Base-by-base conservation (phyloP, 1,140 invertebrate species). In the Telenomus remus region DNA sequence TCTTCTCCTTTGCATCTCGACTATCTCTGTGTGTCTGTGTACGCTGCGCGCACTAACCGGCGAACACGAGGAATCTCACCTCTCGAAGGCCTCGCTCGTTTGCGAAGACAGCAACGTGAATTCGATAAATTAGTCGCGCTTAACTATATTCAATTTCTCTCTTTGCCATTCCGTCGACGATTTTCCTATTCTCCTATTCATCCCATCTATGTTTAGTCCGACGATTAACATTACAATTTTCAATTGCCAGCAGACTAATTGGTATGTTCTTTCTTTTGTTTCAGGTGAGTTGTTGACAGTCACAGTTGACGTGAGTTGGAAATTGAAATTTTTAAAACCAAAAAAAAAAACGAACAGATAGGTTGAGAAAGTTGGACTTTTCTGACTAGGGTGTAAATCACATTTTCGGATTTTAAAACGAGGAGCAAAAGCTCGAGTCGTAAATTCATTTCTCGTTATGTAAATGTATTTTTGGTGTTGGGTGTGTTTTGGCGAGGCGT, bases 61-160 rank as follows among this genome's bases (percentile, higher is more conserved):
- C 61, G 72, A 79, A 75, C 61, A 70, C 63, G 39, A 75, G 63
- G 65, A 79, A 79, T 72, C 66, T 75, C 76, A 75, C 70, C 66
- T 71, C 51, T 60, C 63, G 47, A 59, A 61, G 14, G 50, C 47
- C 53, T 61, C 27, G 53, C 63, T 50, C 59, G 55, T 49, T 65
- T 55, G 54, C 46, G 33, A 75, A 57, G 55, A 66, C 71, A 54
- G 55, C 13, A 60, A 15, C 57, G 48, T 61, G 49, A 63, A 65
- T 70, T 65, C 66, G 49, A 63, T 64, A 54, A 65, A 73, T 65
- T 73, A 66, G 37, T 55, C 55, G 50, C 55, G 50, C 35, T 35
- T 44, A 44, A 59, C 55, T 39, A 61, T 63, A 65, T 72, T 72
- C 53, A n/a, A n/a, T n/a, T 53, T 55, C 13, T 12, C 12, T 47